A percentile compares a stretch with the other conserved stretches of the same genome.
phyloP scores from a whole-genome alignment of 1,140 invertebrate species.

The Tenebrio molitor region DNA sequence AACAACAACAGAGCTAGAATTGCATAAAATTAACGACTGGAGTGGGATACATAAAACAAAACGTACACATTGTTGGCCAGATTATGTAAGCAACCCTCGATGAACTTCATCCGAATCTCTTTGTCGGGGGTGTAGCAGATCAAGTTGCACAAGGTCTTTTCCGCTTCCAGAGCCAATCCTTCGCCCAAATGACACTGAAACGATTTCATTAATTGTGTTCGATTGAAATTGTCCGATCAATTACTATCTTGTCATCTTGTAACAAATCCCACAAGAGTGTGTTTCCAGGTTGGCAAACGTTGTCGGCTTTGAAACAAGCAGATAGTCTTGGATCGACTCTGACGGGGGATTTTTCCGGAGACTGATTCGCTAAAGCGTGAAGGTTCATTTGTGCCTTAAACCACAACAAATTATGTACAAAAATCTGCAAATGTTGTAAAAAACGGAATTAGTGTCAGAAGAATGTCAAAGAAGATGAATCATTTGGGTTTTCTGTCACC shows the following conservation, averaged over 20 bases:
- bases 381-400: conserved; percentile 63
- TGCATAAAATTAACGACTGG: neutral
- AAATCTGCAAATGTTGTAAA: conserved; percentile 8
- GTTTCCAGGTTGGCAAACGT: conserved; percentile 89
- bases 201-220: conserved; percentile 36
- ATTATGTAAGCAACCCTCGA: conserved; percentile 94
- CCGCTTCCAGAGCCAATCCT: conserved; percentile 89
- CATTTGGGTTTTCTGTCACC: too few species aligned
- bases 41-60: neutral
- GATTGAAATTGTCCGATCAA: conserved; percentile 61
- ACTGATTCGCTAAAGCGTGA: conserved; percentile 66
- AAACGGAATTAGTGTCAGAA: neutral
- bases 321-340: conserved; percentile 63
- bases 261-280: conserved; percentile 94
- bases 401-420: conserved; percentile 19
- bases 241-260: conserved; percentile 91
- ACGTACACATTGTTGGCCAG: conserved; percentile 83
- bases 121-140: conserved; percentile 92
- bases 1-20: conserved; percentile 24
- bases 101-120: conserved; percentile 92
- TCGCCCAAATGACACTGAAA: conserved; percentile 84
- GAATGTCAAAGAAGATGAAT: too few species aligned
- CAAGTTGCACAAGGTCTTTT: conserved; percentile 90
- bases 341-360: conserved; percentile 63
- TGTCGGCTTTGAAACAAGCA: conserved; percentile 78